Base-by-base conservation (phyloP, 2,113 vertebrate genomes). In the Microtus oregoni region DNA sequence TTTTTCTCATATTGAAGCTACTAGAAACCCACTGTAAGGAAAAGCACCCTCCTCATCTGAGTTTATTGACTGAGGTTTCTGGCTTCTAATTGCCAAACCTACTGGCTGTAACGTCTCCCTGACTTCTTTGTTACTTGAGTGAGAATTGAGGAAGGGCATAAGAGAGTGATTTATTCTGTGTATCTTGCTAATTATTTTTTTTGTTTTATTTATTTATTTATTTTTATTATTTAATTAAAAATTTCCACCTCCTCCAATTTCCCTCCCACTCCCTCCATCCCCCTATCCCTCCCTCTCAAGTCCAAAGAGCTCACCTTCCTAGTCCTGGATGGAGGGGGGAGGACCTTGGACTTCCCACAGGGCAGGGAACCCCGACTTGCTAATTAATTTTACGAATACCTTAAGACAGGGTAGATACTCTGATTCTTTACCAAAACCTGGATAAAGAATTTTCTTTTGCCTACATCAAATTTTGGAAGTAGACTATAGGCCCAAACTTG, bases 31-130 rank as follows among this genome's bases (percentile, higher is more conserved):
- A 10, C 32, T 55, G 78, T 20, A 92, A 91, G 63, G 26, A 65
- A 65, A 58, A 44, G 75, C 14, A 20, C 0, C 0, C 20, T 41
- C 50, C 50, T 68, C 12, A 72, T 81, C 63, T 65, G 63, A 65
- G 24, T 65, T 65, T 65, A 65, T 26, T 65, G 63, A 65, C 10
- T 65, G 83, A 20, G 3, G 32, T 11, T 87, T 76, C 90, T 91
- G 87, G 47, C 87, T 55, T 81, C 94, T 86, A 76, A 86, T 35
- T 82, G 77, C n/a, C 35, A 73, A 19, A 73, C 19, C n/a, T 96
- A 28, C n/a, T 7, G 15, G 14, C 28, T 38, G n/a, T n/a, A 38
- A 17, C n/a, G 70, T 83, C 38, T n/a, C 20, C 38, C 83, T 41
- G 44, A 70, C 30, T 67, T 94, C 55, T 14, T 1, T 47, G 75